Evolutionary conservation across 1,140 invertebrate species (phyloP), one percentile per base, ranked within the genome.

Genomic region (Bicyclus anynana): DNA sequence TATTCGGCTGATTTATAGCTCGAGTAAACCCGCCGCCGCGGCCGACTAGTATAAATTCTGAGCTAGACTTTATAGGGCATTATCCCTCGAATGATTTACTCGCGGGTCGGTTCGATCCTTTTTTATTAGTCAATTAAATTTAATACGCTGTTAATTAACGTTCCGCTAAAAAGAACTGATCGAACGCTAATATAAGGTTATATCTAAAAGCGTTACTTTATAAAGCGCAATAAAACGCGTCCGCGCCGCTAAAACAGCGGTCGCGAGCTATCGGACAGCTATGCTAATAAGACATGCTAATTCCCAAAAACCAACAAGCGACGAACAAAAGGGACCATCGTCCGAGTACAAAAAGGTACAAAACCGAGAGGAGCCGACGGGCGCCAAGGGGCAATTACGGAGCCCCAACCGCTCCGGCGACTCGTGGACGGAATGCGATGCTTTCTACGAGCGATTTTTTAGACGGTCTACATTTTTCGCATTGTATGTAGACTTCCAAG

Each of bases 281-380:
- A 87, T 85, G 83, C 75, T 85, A 88, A 88, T 84, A 86, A 88
- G 85, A 86, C 85, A 83, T 85, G 80, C 83, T 88, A 88, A 88
- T 88, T 86, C 80, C 73, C 72, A 47, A 86, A 88, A 88, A 88
- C 79, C 85, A 88, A 88, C 85, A 88, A 84, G 74, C 72, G 65
- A 60, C 40, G 69, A 79, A 65, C 74, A 80, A 82, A 84, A 84
- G 65, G 62, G 65, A 59, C 64, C 60, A 71, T 60, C 56, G 64
- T 62, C 53, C 57, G 77, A 33, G 55, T 62, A 57, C 57, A 79
- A 86, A 84, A 81, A 80, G 64, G 69, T 74, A 78, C 60, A 80
- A 76, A 76, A 76, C 42, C 54, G 66, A 71, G 71, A 73, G 65
- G 64, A 71, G 67, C 67, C 75, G 80, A 74, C 84, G 67, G 84